Base-by-base conservation (phyloP, 2,888 invertebrate genomes). In the Phlogophora meticulosa region DNA sequence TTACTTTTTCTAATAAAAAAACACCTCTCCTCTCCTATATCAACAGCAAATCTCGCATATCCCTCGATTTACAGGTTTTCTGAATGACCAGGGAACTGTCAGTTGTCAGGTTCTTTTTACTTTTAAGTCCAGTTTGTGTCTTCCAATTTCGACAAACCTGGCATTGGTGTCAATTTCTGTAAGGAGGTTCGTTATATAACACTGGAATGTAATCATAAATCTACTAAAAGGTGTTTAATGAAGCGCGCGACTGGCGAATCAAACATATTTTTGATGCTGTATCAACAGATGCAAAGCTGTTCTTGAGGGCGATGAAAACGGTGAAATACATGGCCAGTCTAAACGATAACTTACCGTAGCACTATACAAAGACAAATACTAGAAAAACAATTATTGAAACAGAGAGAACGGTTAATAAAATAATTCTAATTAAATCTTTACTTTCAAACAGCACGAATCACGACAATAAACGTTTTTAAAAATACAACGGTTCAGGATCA, bases 71-170 rank as follows among this genome's bases (percentile, higher is more conserved):
- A 45, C 67, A 53, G 52, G 58, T 84, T 76, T 80, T 72, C 66
- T 70, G 78, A 76, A 79, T 83, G 83, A 79, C 82, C 81, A 84
- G 82, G 69, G 79, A 77, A 72, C 75, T 79, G 81, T 81, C 77
- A 78, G 58, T 46, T 78, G 81, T 78, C 81, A 85, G 65, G 84
- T 63, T 83, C n/a, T n/a, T 85, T 79, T 82, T 85, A 82, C 72
- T 56, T 73, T 73, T 85, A 75, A 63, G 61, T 63, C 46, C 42
- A 56, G 38, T 72, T 78, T 36, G 64, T 75, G 72, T 74, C 72
- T 75, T 77, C 55, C 48, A 57, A 32, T 46, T 60, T 68, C 72
- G 61, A 72, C 65, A 53, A 49, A 70, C 57, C 61, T 80, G 78
- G 73, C 80, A 76, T 75, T 66, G 34, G 59, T 65, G 58, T 53